phyloP scores from a whole-genome alignment of 2,797 vertebrate species.

The Philypnodon macrostomus region DNA sequence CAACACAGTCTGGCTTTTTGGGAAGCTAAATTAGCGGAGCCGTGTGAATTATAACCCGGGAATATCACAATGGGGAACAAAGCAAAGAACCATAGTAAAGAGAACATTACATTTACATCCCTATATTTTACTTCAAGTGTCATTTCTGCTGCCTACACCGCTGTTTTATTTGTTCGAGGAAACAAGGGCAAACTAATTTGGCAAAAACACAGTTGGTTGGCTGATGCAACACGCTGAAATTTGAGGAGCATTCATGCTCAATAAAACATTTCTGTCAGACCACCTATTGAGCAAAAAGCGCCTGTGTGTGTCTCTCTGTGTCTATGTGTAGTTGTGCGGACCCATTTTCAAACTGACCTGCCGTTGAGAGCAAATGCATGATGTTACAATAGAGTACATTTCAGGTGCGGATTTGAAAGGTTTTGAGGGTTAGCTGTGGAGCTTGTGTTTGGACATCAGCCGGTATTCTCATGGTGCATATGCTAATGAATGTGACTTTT shows the following conservation, averaged over 20 bases:
- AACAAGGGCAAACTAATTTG: slow-evolving; percentile 69
- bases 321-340: slow-evolving; percentile 12
- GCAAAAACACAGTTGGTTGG: slow-evolving; percentile 63
- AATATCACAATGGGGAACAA: slow-evolving; percentile 1
- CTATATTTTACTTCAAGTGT: slow-evolving; percentile 29
- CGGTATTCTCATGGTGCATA: slow-evolving; percentile 13
- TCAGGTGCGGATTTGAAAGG: slow-evolving; percentile 10
- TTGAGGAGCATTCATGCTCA: slow-evolving; percentile 68
- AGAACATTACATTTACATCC: slow-evolving; percentile 5
- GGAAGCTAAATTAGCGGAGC: neutral
- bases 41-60: slow-evolving; percentile 3
- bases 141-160: slow-evolving; percentile 43
- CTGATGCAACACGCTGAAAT: slow-evolving; percentile 79
- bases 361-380: slow-evolving; percentile 7
- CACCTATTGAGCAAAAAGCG: slow-evolving; percentile 58
- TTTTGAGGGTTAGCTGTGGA: slow-evolving; percentile 3
- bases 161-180: slow-evolving; percentile 59
- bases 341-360: slow-evolving; percentile 19
- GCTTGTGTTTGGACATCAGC: slow-evolving; percentile 9
- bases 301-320: slow-evolving; percentile 20
- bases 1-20: neutral
- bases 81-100: slow-evolving; percentile 4
- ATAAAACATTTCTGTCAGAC: slow-evolving; percentile 71
- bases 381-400: slow-evolving; percentile 6
- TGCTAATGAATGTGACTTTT: slow-evolving; percentile 54